Conservation (phyloP, 2,888 invertebrate genomes). For the Notodromas monacha region DNA sequence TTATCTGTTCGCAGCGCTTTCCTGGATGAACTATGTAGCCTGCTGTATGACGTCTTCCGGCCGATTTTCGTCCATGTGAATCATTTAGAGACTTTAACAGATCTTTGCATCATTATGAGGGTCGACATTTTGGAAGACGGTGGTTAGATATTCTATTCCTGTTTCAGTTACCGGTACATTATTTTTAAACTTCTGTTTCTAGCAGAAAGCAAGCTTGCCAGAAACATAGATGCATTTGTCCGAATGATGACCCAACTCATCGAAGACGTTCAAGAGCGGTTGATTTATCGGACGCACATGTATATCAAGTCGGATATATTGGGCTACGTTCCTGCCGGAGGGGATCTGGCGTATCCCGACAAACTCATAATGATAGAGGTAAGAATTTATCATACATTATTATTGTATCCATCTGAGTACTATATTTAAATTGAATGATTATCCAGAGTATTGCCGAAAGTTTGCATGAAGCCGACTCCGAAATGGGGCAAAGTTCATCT, state of each 20-base stretch:
- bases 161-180: too few relatives aligned
- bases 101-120: constrained; percentile 68
- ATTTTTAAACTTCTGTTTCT: too few relatives aligned
- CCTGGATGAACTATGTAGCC: constrained; percentile 47
- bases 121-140: constrained; percentile 73
- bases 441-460: constrained; percentile 17
- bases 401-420: constrained; percentile 1
- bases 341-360: constrained; percentile 89
- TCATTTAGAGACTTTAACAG: constrained; percentile 83
- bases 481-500: too few relatives aligned
- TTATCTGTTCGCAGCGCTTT: constrained; percentile 20
- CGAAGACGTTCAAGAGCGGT: constrained; percentile 75
- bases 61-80: constrained; percentile 84
- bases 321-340: constrained; percentile 40
- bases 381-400: constrained; percentile 6
- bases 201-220: constrained; percentile 4
- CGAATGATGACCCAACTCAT: constrained; percentile 26
- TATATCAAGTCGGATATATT: constrained; percentile 72
- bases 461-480: constrained; percentile 13
- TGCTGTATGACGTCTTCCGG: constrained; percentile 60
- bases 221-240: constrained; percentile 6
- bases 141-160: too few relatives aligned
- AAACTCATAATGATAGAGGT: constrained; percentile 92
- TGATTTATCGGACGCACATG: constrained; percentile 76
- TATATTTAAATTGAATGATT: too few relatives aligned